phyloP scores from a whole-genome alignment of 2,888 invertebrate genomes.

The Campoplex capitator region DNA sequence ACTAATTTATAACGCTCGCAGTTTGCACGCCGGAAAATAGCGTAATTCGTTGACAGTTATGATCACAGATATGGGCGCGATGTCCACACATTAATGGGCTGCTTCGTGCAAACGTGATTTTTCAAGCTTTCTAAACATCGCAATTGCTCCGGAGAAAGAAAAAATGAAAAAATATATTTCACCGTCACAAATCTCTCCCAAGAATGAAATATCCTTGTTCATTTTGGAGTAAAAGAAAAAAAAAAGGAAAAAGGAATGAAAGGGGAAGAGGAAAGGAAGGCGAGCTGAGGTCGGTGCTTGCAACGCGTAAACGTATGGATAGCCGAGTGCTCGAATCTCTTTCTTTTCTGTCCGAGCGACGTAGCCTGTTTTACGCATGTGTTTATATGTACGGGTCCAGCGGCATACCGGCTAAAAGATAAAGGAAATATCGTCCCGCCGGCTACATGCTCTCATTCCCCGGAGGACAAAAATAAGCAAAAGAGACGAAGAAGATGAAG shows the following conservation, averaged over 20 bases:
- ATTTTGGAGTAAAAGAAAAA: neutral
- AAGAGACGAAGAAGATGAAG: slow-evolving; percentile 42
- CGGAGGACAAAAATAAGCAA: slow-evolving; percentile 32
- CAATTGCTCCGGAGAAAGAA: neutral
- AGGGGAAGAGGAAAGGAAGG: slow-evolving; percentile 1
- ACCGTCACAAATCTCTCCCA: neutral
- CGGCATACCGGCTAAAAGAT: slow-evolving; percentile 60
- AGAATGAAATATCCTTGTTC: slow-evolving; percentile 11
- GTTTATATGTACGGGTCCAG: slow-evolving; percentile 34
- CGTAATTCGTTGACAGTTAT: neutral
- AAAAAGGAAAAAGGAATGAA: neutral
- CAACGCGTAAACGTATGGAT: slow-evolving; percentile 25
- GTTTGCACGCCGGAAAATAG: neutral
- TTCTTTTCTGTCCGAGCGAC: slow-evolving; percentile 32
- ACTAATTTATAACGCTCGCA: neutral
- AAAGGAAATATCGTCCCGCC: slow-evolving; percentile 61
- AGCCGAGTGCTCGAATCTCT: slow-evolving; percentile 29
- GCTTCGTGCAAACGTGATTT: neutral
- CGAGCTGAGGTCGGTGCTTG: neutral
- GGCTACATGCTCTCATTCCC: slow-evolving; percentile 54
- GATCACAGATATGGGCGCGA: neutral
- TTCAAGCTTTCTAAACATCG: slow-evolving; percentile 2
- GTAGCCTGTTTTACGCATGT: slow-evolving; percentile 2
- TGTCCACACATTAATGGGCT: neutral
- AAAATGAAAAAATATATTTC: neutral